Base-by-base conservation (phyloP, 2,797 vertebrate species). In the Dendrocincla tyrannina region DNA sequence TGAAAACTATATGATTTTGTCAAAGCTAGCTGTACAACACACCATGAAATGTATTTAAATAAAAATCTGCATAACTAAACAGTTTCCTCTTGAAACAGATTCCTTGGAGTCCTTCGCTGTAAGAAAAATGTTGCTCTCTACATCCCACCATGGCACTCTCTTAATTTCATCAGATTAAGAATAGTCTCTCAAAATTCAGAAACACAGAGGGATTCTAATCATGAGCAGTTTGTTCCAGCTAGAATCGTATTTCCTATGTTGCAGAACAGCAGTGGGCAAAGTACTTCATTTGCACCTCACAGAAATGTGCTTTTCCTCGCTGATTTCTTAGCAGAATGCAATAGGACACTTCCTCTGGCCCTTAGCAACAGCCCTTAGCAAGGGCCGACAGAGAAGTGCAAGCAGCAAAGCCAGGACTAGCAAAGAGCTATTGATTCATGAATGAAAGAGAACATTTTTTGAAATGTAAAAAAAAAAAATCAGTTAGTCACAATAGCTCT, bases 401-500 rank as follows among this genome's bases (percentile, higher is more conserved):
- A 84, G 93, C 68, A 88, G 74, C 85, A 96, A 93, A 95, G 80
- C 70, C 78, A 80, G 82, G 85, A 86, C 69, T 88, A 93, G 88
- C 84, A 96, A 95, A 91, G 85, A 92, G 73, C 75, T 78, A 91
- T 69, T 93, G 89, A 91, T 95, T 93, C 41, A 0, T 77, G 89
- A 93, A 92, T 88, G 91, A 91, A 92, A 81, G 74, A 93, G 85
- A 93, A 79, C 72, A 55, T 90, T 89, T 96, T 91, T 73, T 67
- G 62, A 82, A 88, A 92, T 68, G 5, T 6, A 37, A 59, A 25
- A 23, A 60, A 62, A 82, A 90, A 86, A 87, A 85, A 70, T 58
- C 64, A 76, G 13, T 74, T 69, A 64, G n/a, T 93, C 81, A 80
- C 88, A 67, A 69, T 83, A 81, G 32, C 49, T 84, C 24, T 77